Evolutionary conservation across 2,797 vertebrate genomes (phyloP), one percentile per base, ranked within the genome.

Genomic region (Pseudochromis fuscus): DNA sequence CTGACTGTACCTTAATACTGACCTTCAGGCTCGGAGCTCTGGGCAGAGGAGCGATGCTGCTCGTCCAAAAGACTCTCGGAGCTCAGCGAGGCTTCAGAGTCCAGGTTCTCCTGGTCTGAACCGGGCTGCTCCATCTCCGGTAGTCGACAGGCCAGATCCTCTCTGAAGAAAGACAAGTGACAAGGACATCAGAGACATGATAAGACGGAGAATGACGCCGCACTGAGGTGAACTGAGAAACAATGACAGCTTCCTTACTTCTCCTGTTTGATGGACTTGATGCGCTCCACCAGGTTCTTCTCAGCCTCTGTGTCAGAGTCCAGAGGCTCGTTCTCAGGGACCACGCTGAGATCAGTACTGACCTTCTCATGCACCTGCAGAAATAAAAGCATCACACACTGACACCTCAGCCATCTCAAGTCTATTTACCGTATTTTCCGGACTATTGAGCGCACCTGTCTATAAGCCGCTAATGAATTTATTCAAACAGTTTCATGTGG

Each of bases 241-340:
- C 11, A 35, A 35, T 13, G n/a, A n/a, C n/a, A n/a, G 4, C 38
- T 10, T 45, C 84, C 94, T 93, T 90, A 97, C 98, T 98, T 99
- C 70, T 99, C 97, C 87, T 98, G 96, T 85, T 98, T 98, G 86
- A 99, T 97, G 27, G 96, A 98, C 88, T 97, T 96, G 75, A 99
- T 96, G 45, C 95, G 94, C 33, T 97, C 96, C 0, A 99, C 89
- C 86, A 99, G 93, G 67, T 95, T 96, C 87, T 96, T 94, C 86
- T 95, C 95, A 16, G 93, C 90, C 72, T 96, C 96, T 0, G 93
- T 89, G 33, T 96, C 95, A 0, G 94, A 94, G 48, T 94, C 93
- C 0, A 95, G 73, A 11, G 93, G 94, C 79, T 96, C 95, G 0
- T 95, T 93, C 85, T 98, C 97, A 0, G 89, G 95, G 33, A 98